Percentiles rank a stretch among this genome's conserved stretches.
Evolutionary conservation across 2,888 invertebrate species (phyloP).

Genomic region (Phoronis australis): DNA sequence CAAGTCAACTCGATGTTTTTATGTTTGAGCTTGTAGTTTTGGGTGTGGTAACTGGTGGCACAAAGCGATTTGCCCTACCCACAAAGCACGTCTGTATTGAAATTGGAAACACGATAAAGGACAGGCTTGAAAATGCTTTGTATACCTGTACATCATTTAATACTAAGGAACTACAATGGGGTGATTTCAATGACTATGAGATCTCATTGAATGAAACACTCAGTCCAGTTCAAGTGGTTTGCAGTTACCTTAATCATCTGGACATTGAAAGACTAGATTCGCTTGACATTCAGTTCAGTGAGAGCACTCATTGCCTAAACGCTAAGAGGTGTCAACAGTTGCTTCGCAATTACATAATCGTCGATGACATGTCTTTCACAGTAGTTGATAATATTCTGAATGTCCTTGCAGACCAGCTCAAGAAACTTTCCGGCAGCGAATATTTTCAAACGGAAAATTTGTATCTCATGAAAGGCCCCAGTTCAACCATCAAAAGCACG

Average conservation of each 20-base stretch:
- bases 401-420: conserved; percentile 28
- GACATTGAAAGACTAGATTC: conserved; percentile 14
- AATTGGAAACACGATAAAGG: conserved; percentile 22
- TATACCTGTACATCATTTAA: conserved; percentile 19
- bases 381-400: conserved; percentile 18
- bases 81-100: conserved; percentile 19
- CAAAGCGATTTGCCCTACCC: conserved; percentile 9
- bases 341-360: conserved; percentile 14
- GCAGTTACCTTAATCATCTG: conserved; percentile 17
- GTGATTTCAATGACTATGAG: conserved; percentile 11
- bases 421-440: conserved; percentile 23
- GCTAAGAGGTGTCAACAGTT: conserved; percentile 11
- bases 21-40: conserved; percentile 24
- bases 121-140: conserved; percentile 19
- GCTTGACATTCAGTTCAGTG: conserved; percentile 15
- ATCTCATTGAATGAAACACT: conserved; percentile 17
- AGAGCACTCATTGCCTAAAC: conserved; percentile 9
- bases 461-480: no score
- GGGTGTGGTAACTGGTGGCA: conserved; percentile 14
- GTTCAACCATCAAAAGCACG: no score
- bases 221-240: conserved; percentile 28
- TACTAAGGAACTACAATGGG: conserved; percentile 16
- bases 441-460: conserved; percentile 18
- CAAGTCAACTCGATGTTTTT: conserved; percentile 19
- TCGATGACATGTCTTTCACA: conserved; percentile 16